These are phyloP conservation scores for Notoglanidium macrostoma DNA, from an alignment of 2,797 vertebrate species.

Conservation along the genomic window DNA sequence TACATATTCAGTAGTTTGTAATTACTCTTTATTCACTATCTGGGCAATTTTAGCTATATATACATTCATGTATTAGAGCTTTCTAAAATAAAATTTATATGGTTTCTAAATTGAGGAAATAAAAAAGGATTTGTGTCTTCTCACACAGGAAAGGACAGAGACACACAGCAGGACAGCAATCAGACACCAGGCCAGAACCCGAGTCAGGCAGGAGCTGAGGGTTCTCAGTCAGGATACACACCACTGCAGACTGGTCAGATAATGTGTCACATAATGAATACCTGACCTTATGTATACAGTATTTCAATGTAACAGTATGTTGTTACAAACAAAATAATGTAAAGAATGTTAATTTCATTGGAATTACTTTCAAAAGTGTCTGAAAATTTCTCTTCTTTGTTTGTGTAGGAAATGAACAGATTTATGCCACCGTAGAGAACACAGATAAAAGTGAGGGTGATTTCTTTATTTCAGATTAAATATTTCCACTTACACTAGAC, in stretches of 20 bases:
- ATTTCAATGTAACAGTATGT: background rate
- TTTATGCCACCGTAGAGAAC: background rate
- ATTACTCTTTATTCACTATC: background rate
- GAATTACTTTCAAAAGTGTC: background rate
- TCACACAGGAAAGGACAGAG: background rate
- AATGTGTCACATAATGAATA: background rate
- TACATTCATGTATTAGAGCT: background rate
- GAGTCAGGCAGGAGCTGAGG: background rate
- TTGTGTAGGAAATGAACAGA: background rate
- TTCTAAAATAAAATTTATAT: background rate
- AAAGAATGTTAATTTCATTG: background rate
- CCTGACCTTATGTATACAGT: background rate
- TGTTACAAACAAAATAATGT: background rate
- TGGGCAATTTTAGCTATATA: background rate
- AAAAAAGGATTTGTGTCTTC: background rate
- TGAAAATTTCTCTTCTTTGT: background rate
- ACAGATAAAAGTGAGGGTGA: background rate
- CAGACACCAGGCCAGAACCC: background rate
- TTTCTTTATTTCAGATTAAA: background rate
- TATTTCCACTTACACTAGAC: background rate
- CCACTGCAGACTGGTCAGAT: background rate
- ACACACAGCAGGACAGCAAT: background rate
- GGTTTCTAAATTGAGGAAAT: background rate
- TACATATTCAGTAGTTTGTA: background rate
- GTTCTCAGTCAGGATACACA: background rate